phyloP scores from a whole-genome alignment of 2,113 vertebrate genomes.

The Trogon melanurus region DNA sequence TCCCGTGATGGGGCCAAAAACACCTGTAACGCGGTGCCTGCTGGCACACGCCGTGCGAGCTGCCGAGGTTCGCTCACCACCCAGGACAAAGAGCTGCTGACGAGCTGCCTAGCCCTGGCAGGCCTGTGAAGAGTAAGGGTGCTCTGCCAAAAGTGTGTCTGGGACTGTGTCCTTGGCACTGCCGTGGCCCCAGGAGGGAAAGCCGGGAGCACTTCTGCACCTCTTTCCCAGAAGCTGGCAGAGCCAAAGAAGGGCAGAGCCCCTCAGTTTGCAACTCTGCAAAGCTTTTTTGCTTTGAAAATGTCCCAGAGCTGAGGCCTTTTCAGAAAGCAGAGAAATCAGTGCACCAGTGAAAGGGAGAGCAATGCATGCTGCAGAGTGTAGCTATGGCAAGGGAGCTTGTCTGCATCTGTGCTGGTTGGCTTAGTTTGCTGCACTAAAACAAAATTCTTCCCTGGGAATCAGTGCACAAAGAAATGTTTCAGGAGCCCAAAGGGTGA shows the following conservation, averaged over 20 bases:
- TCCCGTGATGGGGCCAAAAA: not conserved
- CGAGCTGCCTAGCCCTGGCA: not conserved
- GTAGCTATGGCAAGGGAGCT: not conserved
- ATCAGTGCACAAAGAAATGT: not conserved
- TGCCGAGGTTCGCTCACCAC: not conserved
- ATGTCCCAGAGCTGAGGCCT: not conserved
- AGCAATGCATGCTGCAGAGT: accelerated
- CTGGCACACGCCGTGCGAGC: not conserved
- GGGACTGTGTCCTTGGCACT: not conserved
- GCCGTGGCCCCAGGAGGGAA: accelerated
- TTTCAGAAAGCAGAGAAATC: not conserved
- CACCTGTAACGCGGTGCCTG: not conserved
- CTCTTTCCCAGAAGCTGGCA: not conserved
- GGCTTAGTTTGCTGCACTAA: not conserved
- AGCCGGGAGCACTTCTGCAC: not conserved
- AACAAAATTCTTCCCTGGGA: not conserved
- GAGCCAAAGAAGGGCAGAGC: not conserved
- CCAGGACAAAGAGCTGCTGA: not conserved
- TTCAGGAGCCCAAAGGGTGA: not conserved
- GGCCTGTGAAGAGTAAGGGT: not conserved
- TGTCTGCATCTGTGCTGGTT: not conserved
- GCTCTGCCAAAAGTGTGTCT: not conserved
- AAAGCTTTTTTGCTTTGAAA: not conserved
- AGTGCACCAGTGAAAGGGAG: not conserved
- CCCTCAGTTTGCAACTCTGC: not conserved